Percentiles rank a stretch among this genome's conserved stretches.
phyloP scores from a whole-genome alignment of 2,113 vertebrate species.

The Onychorhynchus coronatus region DNA sequence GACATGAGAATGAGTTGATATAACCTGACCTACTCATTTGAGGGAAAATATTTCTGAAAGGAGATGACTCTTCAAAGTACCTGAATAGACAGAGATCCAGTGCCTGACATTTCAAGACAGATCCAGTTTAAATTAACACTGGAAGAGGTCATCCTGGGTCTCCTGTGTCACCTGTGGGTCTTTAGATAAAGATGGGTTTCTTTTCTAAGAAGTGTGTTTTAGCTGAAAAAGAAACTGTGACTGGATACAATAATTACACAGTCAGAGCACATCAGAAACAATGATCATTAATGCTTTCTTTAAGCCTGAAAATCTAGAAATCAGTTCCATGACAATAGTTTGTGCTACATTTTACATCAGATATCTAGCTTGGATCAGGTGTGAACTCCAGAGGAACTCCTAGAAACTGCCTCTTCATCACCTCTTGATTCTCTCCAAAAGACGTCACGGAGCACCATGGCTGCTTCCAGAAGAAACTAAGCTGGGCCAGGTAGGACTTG shows the following conservation, averaged over 20 bases:
- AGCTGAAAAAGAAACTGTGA: background rate
- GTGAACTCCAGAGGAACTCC: background rate
- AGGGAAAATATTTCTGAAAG: background rate
- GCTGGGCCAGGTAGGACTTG: background rate
- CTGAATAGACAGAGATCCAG: background rate
- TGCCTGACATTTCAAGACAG: background rate
- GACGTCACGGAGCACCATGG: background rate
- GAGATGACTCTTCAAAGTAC: background rate
- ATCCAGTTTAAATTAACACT: background rate
- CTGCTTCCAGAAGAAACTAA: background rate
- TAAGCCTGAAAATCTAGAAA: background rate
- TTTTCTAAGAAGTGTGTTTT: background rate
- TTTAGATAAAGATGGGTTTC: background rate
- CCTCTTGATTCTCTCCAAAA: background rate
- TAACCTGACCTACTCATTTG: background rate
- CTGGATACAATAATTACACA: background rate
- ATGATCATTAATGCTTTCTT: background rate
- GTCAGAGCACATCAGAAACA: background rate
- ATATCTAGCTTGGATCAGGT: too few relatives aligned
- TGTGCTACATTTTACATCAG: background rate
- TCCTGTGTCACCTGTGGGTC: background rate
- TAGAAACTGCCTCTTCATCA: background rate
- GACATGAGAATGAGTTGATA: background rate
- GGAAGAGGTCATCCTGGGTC: background rate
- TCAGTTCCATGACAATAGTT: background rate